A percentile compares a stretch with the other conserved stretches of the same genome.
phyloP scores from a whole-genome alignment of 2,888 invertebrate genomes.

The Coecobrya sp. region DNA sequence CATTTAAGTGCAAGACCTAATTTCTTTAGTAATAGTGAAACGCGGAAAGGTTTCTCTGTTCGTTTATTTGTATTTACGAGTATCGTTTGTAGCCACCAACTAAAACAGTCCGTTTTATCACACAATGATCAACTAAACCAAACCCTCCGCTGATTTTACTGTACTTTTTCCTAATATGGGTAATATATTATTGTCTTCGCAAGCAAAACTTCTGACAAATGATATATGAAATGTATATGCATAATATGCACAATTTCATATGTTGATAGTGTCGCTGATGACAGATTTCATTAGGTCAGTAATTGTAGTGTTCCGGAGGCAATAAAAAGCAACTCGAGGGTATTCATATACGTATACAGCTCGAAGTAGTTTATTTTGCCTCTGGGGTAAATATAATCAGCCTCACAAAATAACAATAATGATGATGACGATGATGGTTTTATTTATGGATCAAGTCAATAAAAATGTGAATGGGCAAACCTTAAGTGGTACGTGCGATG shows the following conservation, averaged over 20 bases:
- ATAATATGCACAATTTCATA: conserved; percentile 1
- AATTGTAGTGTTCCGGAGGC: conserved; percentile 75
- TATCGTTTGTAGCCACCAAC: no score
- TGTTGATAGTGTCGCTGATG: conserved; percentile 55
- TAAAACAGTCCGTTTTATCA: no score
- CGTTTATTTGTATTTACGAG: no score
- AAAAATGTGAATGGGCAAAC: conserved; percentile 47
- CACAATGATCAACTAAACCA: no score
- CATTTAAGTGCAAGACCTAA: no score
- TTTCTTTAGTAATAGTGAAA: no score
- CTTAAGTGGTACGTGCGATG: conserved; percentile 66
- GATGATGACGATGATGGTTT: conserved; percentile 62
- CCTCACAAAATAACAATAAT: conserved; percentile 40
- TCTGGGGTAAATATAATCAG: conserved; percentile 49
- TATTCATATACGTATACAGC: not conserved
- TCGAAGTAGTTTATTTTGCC: conserved; percentile 56
- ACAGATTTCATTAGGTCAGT: conserved; percentile 68
- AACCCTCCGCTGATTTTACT: no score
- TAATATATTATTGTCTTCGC: no score
- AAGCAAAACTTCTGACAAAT: no score
- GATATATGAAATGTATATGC: not conserved
- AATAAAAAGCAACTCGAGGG: conserved; percentile 37
- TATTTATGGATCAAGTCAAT: conserved; percentile 70
- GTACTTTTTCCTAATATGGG: no score
- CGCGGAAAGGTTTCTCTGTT: no score